Evolutionary conservation across 37 sponge, comb jelly and placozoan species (phyloP).

Genomic region (Eunapius fragilis): DNA sequence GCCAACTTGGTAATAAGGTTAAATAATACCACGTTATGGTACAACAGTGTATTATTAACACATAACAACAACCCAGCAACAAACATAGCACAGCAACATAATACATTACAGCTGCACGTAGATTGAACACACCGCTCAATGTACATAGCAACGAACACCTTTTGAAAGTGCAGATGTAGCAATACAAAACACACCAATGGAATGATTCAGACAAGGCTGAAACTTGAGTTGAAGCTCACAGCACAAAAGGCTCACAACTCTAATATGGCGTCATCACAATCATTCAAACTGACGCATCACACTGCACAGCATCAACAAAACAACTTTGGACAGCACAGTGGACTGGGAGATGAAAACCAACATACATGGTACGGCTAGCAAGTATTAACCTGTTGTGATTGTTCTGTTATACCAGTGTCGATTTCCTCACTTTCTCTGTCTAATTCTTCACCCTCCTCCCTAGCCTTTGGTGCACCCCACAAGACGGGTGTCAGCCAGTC

Average conservation of each 20-base stretch:
- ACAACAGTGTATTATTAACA: too few relatives aligned
- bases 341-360: too few relatives aligned
- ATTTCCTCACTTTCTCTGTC: background rate
- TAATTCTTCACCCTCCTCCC: background rate
- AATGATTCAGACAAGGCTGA: background rate
- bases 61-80: too few relatives aligned
- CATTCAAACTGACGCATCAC: background rate
- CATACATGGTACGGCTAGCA: background rate
- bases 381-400: background rate
- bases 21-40: too few relatives aligned
- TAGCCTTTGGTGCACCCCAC: conserved; percentile 27
- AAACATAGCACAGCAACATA: too few relatives aligned
- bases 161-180: too few relatives aligned
- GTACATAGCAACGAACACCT: too few relatives aligned
- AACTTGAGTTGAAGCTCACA: background rate
- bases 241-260: background rate
- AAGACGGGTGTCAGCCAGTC: conserved; percentile 55
- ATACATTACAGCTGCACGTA: too few relatives aligned
- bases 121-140: too few relatives aligned
- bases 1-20: too few relatives aligned
- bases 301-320: too few relatives aligned
- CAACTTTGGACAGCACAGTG: too few relatives aligned
- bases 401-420: background rate
- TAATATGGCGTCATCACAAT: background rate
- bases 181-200: background rate